Percentiles rank a stretch among this genome's conserved stretches.
phyloP scores from a whole-genome alignment of 2,113 vertebrate genomes.

The Saccopteryx bilineata region DNA sequence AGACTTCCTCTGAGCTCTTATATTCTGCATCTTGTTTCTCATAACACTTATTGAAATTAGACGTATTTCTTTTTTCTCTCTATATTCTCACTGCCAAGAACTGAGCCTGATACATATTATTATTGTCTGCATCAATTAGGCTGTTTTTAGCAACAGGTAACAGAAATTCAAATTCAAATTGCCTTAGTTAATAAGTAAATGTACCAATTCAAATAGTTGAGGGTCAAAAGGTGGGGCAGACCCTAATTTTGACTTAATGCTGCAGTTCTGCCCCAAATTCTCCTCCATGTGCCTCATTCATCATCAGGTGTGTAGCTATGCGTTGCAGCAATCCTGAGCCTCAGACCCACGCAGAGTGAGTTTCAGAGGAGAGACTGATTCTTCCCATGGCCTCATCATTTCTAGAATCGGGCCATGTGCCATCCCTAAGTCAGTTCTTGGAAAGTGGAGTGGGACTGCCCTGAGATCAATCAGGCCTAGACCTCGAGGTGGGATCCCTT shows the following conservation, averaged over 20 bases:
- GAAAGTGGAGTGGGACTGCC: not conserved
- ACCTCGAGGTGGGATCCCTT: not conserved
- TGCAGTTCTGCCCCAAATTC: not conserved
- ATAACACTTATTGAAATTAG: not conserved
- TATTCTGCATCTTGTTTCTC: not conserved
- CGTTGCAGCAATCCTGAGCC: not conserved
- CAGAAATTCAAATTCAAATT: constrained; percentile 1
- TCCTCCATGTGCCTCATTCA: not conserved
- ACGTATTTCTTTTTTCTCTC: not conserved
- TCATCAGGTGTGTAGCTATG: not conserved
- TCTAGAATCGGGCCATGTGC: not conserved
- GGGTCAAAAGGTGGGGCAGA: not conserved
- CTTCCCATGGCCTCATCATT: not conserved
- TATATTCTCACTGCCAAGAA: not conserved
- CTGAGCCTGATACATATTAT: not conserved
- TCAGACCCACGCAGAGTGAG: not conserved
- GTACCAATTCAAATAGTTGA: not conserved
- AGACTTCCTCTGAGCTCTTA: not conserved
- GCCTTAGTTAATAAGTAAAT: not conserved
- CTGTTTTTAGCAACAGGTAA: not conserved
- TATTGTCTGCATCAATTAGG: not conserved
- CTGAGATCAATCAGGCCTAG: not conserved
- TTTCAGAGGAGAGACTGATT: not conserved
- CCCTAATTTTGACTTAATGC: not conserved
- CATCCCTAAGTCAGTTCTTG: not conserved